Evolutionary conservation across 2,888 invertebrate species (phyloP).

Genomic region (Drosophila antonietae): DNA sequence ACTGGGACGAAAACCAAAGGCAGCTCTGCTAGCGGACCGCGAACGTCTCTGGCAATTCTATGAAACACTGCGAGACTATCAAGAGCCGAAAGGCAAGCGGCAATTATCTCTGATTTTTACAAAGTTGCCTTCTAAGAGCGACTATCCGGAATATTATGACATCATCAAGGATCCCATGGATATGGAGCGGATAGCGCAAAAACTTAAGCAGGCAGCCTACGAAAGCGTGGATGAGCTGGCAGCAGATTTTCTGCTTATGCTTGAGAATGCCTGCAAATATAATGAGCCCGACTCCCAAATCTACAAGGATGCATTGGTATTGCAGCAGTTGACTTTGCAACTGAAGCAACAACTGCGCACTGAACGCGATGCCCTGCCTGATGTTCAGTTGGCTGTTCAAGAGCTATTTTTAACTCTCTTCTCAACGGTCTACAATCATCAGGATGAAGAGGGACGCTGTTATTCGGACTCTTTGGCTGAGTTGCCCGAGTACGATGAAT

Average conservation of each 20-base stretch:
- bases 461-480: slow-evolving; percentile 98
- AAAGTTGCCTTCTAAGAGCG: slow-evolving; percentile 96
- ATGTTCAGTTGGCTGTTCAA: slow-evolving; percentile 94
- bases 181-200: slow-evolving; percentile 96
- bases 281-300: slow-evolving; percentile 99
- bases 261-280: slow-evolving; percentile 98
- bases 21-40: slow-evolving; percentile 88
- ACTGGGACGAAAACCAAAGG: slow-evolving; percentile 83
- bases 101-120: slow-evolving; percentile 97
- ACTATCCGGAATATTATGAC: slow-evolving; percentile 99
- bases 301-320: slow-evolving; percentile 96
- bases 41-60: slow-evolving; percentile 94
- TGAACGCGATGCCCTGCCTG: slow-evolving; percentile 91
- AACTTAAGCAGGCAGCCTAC: slow-evolving; percentile 91
- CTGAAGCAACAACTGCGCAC: slow-evolving; percentile 94
- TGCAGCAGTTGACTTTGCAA: slow-evolving; percentile 96
- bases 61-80: slow-evolving; percentile 95
- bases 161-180: slow-evolving; percentile 98
- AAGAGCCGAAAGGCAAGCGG: slow-evolving; percentile 92
- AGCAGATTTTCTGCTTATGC: slow-evolving; percentile 95
- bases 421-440: slow-evolving; percentile 97
- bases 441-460: slow-evolving; percentile 98
- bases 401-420: slow-evolving; percentile 96
- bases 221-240: slow-evolving; percentile 94
- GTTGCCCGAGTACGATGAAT: slow-evolving; percentile 93